phyloP scores from a whole-genome alignment of 1,140 invertebrate genomes.

The Spodoptera litura region DNA sequence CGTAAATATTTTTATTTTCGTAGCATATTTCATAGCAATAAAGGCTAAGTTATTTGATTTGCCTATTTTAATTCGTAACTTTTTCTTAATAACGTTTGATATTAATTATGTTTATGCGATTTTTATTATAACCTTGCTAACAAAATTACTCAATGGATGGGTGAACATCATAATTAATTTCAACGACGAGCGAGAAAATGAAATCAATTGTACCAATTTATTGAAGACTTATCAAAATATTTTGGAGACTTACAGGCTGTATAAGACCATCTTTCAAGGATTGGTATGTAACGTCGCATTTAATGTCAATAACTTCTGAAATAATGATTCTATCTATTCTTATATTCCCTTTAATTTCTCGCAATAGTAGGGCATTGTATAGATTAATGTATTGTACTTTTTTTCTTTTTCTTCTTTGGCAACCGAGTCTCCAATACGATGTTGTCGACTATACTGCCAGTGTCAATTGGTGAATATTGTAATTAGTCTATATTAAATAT shows the following conservation, averaged over 20 bases:
- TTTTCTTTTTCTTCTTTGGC: no score
- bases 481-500: no score
- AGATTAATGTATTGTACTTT: no score
- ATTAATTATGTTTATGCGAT: conserved; percentile 3
- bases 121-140: background rate
- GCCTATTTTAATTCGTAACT: background rate
- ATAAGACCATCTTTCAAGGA: conserved; percentile 9
- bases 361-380: no score
- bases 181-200: background rate
- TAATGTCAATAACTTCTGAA: background rate
- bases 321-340: background rate
- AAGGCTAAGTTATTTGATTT: background rate
- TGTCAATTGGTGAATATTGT: no score
- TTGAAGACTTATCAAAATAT: conserved; percentile 26
- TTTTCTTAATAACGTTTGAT: background rate
- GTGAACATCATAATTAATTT: background rate
- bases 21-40: background rate
- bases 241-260: conserved; percentile 17
- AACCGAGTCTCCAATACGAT: no score
- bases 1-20: background rate
- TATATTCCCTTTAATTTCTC: no score
- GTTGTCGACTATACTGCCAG: no score
- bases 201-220: background rate
- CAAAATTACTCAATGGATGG: background rate
- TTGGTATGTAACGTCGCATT: conserved; percentile 10